phyloP scores from a whole-genome alignment of 2,113 vertebrate genomes.

The Notarius quadriscutis region DNA sequence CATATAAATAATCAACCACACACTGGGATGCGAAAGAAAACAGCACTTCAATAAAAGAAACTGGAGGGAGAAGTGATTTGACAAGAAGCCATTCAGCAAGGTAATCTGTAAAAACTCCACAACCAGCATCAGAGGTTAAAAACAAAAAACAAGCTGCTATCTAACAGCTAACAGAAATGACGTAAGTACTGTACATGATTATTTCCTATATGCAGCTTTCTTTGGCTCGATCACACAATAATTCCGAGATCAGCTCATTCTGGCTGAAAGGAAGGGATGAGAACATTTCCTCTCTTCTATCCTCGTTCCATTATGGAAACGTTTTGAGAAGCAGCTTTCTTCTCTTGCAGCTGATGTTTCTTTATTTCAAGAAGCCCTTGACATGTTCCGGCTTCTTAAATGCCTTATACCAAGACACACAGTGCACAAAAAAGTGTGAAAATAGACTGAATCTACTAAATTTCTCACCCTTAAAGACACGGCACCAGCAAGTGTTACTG shows the following conservation, averaged over 20 bases:
- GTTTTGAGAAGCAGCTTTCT: slow-evolving; percentile 27
- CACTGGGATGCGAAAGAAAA: slow-evolving; percentile 31
- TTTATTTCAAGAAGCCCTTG: slow-evolving; percentile 34
- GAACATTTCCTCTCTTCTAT: slow-evolving; percentile 46
- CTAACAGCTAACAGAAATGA: slow-evolving; percentile 34
- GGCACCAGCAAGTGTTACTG: slow-evolving; percentile 35
- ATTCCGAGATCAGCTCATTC: slow-evolving; percentile 35
- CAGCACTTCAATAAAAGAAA: slow-evolving; percentile 22
- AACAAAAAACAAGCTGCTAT: slow-evolving; percentile 15
- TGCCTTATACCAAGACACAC: slow-evolving; percentile 32
- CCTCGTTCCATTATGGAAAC: slow-evolving; percentile 39
- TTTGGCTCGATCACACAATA: slow-evolving; percentile 13
- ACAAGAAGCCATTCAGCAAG: slow-evolving; percentile 21
- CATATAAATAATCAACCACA: slow-evolving; percentile 42
- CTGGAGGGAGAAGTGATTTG: slow-evolving; percentile 25
- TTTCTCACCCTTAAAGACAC: slow-evolving; percentile 43
- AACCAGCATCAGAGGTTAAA: slow-evolving; percentile 39
- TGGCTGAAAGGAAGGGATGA: slow-evolving; percentile 21
- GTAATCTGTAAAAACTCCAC: too few species aligned
- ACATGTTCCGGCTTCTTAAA: slow-evolving; percentile 45
- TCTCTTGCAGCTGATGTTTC: slow-evolving; percentile 48
- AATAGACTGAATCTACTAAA: slow-evolving; percentile 36
- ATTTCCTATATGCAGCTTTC: slow-evolving; percentile 43
- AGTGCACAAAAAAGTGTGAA: slow-evolving; percentile 20
- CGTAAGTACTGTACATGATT: slow-evolving; percentile 41